Evolutionary conservation across 2,113 vertebrate genomes (phyloP).

Genomic region (Mixornis gularis): DNA sequence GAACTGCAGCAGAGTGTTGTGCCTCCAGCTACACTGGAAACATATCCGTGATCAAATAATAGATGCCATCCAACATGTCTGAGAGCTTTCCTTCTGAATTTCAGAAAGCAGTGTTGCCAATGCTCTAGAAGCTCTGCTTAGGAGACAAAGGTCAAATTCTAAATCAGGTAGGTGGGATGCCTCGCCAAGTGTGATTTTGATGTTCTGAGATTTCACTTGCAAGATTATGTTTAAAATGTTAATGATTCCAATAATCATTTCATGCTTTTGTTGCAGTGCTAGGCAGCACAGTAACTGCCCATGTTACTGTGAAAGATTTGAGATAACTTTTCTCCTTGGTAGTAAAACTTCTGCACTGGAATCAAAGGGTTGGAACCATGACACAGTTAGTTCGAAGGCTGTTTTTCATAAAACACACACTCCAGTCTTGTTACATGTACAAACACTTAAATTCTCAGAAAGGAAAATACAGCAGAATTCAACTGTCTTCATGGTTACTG

Average conservation of each 20-base stretch:
- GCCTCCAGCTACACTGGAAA: neutral
- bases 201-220: neutral
- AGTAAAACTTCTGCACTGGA: constrained; percentile 2
- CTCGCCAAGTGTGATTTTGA: neutral
- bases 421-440: neutral
- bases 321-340: neutral
- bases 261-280: neutral
- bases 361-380: neutral
- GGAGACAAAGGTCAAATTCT: neutral
- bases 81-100: neutral
- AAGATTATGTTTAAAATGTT: neutral
- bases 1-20: neutral
- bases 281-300: neutral
- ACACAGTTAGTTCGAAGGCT: neutral
- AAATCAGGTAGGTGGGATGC: neutral
- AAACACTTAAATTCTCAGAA: neutral
- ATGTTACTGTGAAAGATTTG: neutral
- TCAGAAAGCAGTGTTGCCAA: neutral
- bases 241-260: neutral
- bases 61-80: neutral
- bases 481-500: neutral
- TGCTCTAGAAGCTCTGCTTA: neutral
- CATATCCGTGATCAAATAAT: fast-evolving
- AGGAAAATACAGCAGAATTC: neutral
- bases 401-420: neutral